Evolutionary conservation across 1,140 invertebrate genomes (phyloP).

Genomic region (Drosophila guanche): DNA sequence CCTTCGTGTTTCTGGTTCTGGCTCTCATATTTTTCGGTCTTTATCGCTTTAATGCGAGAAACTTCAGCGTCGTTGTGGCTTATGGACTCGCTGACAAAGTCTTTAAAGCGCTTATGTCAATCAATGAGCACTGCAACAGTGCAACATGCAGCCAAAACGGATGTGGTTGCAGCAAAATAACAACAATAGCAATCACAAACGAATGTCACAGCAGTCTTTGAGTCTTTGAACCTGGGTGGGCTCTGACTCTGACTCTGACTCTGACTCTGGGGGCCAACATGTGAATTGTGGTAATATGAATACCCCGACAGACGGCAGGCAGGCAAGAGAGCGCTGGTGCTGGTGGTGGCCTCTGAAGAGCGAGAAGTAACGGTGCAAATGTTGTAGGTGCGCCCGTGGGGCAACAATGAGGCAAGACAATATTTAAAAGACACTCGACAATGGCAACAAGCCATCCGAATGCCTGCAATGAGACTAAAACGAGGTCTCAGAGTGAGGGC

Average conservation of each 20-base stretch:
- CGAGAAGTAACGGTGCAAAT: slow-evolving; percentile 45
- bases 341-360: slow-evolving; percentile 6
- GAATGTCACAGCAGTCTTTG: slow-evolving; percentile 53
- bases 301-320: slow-evolving; percentile 10
- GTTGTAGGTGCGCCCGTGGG: slow-evolving; percentile 44
- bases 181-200: slow-evolving; percentile 38
- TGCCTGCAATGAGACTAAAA: slow-evolving; percentile 11
- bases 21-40: slow-evolving; percentile 43
- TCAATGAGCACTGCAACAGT: slow-evolving; percentile 35
- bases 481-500: slow-evolving; percentile 11
- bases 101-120: slow-evolving; percentile 76
- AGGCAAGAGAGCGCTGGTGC: too few relatives aligned
- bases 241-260: not conserved
- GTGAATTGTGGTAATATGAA: slow-evolving; percentile 52
- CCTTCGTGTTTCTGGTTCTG: slow-evolving; percentile 14
- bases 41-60: slow-evolving; percentile 24
- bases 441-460: slow-evolving; percentile 7
- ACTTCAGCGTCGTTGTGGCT: slow-evolving; percentile 7
- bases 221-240: slow-evolving; percentile 52
- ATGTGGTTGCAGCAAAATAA: slow-evolving; percentile 47
- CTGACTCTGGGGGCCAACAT: slow-evolving; percentile 29
- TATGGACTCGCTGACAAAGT: slow-evolving; percentile 31
- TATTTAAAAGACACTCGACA: slow-evolving; percentile 38
- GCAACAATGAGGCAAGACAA: slow-evolving; percentile 9
- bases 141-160: slow-evolving; percentile 53